phyloP scores from a whole-genome alignment of 2,888 invertebrate genomes.

The Dynastes hyllus region DNA sequence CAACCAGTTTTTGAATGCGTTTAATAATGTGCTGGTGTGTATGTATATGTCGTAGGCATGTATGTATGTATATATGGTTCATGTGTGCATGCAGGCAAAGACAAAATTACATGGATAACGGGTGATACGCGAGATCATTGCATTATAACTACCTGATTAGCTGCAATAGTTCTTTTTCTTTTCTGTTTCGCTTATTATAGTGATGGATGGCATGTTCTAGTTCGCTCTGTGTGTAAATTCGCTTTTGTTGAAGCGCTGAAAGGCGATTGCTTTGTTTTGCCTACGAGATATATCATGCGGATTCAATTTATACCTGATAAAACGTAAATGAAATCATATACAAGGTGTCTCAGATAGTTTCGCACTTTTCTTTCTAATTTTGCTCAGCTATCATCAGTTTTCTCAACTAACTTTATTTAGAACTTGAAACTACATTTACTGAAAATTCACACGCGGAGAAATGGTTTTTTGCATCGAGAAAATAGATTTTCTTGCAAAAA shows the following conservation, averaged over 20 bases:
- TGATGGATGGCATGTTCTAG: not conserved
- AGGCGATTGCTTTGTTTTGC: not conserved
- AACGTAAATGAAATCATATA: not conserved
- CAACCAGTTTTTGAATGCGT: constrained; percentile 53
- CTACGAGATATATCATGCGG: not conserved
- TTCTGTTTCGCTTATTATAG: not conserved
- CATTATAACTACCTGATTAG: constrained; percentile 15
- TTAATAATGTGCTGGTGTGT: constrained; percentile 44
- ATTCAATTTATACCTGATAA: constrained; percentile 5
- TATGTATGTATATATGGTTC: not conserved
- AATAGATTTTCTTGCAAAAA: no score
- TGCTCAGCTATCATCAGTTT: no score
- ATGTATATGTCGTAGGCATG: constrained; percentile 14
- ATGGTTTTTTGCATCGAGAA: no score
- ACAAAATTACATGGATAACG: constrained; percentile 27
- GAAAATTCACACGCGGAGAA: no score
- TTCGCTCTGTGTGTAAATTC: not conserved
- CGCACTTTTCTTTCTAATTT: no score
- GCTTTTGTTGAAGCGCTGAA: not conserved
- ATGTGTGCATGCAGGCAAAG: constrained; percentile 22
- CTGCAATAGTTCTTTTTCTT: not conserved
- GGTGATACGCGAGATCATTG: not conserved
- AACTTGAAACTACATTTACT: no score
- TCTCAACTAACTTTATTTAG: no score
- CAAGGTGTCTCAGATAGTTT: no score